These are phyloP conservation scores for Entomobrya proxima DNA, from an alignment of 2,888 invertebrate species.

Conservation along the genomic window DNA sequence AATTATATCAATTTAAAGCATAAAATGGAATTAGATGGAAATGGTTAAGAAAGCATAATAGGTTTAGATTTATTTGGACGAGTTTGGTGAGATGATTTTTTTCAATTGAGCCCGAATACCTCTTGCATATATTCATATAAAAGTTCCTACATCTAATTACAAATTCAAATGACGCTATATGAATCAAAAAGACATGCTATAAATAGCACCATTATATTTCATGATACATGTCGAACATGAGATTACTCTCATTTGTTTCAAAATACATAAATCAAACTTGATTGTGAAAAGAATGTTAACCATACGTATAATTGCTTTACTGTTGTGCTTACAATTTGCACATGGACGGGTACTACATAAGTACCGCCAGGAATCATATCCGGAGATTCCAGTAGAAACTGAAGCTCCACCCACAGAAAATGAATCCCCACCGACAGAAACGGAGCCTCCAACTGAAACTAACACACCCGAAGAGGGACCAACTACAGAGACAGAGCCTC, in stretches of 20 bases:
- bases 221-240: not conserved
- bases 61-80: too few species aligned
- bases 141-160: not conserved
- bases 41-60: too few species aligned
- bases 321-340: too few species aligned
- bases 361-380: not conserved
- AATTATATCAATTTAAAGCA: too few species aligned
- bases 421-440: not conserved
- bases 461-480: constrained; percentile 17
- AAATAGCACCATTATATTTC: not conserved
- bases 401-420: constrained; percentile 28
- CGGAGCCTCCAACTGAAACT: not conserved
- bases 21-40: too few species aligned
- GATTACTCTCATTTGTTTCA: not conserved
- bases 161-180: not conserved
- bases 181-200: not conserved
- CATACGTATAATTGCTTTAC: too few species aligned
- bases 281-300: not conserved
- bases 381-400: constrained; percentile 14
- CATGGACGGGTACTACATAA: too few species aligned
- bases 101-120: too few species aligned
- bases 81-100: too few species aligned
- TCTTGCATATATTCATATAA: too few species aligned
- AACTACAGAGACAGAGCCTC: not conserved
- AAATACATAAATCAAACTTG: not conserved